Percentiles rank a stretch among this genome's conserved stretches.
These are phyloP conservation scores for Conomelus anceps DNA, from an alignment of 2,888 invertebrate species.

Conservation along the genomic window DNA sequence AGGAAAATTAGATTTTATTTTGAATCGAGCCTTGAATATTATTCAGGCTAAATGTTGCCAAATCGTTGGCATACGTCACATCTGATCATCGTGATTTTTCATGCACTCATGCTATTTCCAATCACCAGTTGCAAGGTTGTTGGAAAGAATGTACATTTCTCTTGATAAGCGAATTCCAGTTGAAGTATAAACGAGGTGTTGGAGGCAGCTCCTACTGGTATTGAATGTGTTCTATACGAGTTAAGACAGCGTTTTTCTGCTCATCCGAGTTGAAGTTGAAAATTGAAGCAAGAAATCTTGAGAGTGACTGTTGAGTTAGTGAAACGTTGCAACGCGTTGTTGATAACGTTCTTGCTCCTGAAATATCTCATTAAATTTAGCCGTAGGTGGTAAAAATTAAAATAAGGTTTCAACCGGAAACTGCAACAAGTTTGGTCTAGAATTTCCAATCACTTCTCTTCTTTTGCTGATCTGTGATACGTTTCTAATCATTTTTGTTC, in stretches of 20 bases:
- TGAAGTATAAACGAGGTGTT: background rate
- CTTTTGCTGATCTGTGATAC: background rate
- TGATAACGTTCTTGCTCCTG: background rate
- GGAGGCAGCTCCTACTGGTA: background rate
- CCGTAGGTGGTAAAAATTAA: background rate
- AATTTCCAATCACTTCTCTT: background rate
- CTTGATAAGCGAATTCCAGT: background rate
- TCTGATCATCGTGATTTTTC: no score
- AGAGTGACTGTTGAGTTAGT: background rate
- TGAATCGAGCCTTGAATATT: no score
- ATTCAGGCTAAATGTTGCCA: no score
- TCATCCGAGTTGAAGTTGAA: background rate
- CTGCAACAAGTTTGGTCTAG: background rate
- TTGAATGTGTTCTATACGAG: background rate
- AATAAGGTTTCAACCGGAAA: background rate
- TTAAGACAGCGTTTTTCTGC: background rate
- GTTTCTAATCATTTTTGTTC: background rate
- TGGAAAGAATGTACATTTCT: background rate
- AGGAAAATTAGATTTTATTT: no score
- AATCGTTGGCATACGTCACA: no score
- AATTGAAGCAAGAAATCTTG: background rate
- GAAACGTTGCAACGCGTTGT: background rate
- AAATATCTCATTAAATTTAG: background rate
- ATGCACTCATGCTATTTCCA: no score
- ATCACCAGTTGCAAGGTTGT: no score